Base-by-base conservation (phyloP, 2,888 invertebrate species). In the Caenorhabditis doughertyi region DNA sequence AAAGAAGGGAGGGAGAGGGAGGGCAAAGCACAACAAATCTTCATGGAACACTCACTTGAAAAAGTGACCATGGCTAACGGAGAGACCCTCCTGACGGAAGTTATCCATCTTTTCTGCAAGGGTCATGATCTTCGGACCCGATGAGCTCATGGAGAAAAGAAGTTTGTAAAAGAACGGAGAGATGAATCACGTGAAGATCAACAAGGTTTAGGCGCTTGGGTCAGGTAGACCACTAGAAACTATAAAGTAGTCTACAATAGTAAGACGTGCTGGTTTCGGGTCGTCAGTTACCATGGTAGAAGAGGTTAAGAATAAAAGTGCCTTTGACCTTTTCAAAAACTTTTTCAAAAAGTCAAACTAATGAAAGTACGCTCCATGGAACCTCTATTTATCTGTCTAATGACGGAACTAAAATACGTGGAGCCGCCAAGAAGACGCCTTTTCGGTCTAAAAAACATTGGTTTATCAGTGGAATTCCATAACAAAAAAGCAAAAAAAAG, bases 41-140 rank as follows among this genome's bases (percentile, higher is more conserved):
- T 76, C 74, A 67, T 68, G 76, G 76, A 76, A 67, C 67, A 76
- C 51, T 62, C 49, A 58, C 23, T 53, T 29, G 32, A 39, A 65
- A 73, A 44, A 73, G 73, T 73, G 73, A 73, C 62, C 67, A 49
- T 18, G 44, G 18, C 18, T 18, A 47, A 42, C 7, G 49, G 49
- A 35, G 13, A 11, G 23, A 64, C 44, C 53, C 60, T n/a, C n/a
- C n/a, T n/a, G 16, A 42, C 49, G 56, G 64, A 65, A 67, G 58
- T 65, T 65, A 74, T 64, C 65, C 74, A 35, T 49, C 51, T 32
- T 76, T 64, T 68, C 58, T 56, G 56, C 47, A 23, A 35, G 35
- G 64, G 64, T 64, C 73, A 64, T 39, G 39, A 76, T 68, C 76
- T 58, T 76, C 58, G 74, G 67, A 67, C 58, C 39, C 13, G 49